Base-by-base conservation (phyloP, 2,888 invertebrate species). In the Parnassius smintheus region DNA sequence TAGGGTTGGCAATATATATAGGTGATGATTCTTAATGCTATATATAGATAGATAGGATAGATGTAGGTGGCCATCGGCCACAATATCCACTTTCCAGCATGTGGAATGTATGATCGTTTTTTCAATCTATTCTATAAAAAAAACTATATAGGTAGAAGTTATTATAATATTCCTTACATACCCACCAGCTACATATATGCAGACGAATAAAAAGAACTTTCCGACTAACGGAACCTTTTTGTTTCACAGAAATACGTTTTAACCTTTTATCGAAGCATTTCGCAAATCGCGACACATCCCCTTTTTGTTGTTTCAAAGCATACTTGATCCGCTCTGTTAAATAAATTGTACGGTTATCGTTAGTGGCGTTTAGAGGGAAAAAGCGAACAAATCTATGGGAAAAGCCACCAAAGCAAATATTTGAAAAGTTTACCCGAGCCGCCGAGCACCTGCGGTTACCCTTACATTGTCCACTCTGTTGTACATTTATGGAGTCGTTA, bases 251-350 rank as follows among this genome's bases (percentile, higher is more conserved):
- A 67, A 61, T 58, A 61, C 22, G 35, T 50, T 63, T 51, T 55
- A 46, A 63, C 62, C 50, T 59, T 63, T 59, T 45, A 50, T 35
- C 56, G 45, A n/a, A n/a, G 51, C n/a, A 13, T 64, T 45, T 53
- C 62, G 56, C 65, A 68, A 71, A 70, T 81, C 68, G 69, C 67
- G 66, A 64, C 67, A 65, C 68, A 70, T 72, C 76, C 70, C 83
- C 82, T 81, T 85, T 82, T 77, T 82, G 81, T 83, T 84, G 76
- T 86, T 88, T 87, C 91, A 90, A 90, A 91, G 91, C 88, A 88
- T 89, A 88, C 88, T 91, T 89, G 87, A 90, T 91, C 88, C 82
- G 78, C 71, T 79, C 76, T 68, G 83, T 79, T 83, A 80, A 83
- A 87, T 86, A 86, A 85, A 87, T 85, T 82, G 78, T 80, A 75